These are phyloP conservation scores for Todiramphus saurophagus DNA, from an alignment of 2,113 vertebrate species.

Conservation along the genomic window DNA sequence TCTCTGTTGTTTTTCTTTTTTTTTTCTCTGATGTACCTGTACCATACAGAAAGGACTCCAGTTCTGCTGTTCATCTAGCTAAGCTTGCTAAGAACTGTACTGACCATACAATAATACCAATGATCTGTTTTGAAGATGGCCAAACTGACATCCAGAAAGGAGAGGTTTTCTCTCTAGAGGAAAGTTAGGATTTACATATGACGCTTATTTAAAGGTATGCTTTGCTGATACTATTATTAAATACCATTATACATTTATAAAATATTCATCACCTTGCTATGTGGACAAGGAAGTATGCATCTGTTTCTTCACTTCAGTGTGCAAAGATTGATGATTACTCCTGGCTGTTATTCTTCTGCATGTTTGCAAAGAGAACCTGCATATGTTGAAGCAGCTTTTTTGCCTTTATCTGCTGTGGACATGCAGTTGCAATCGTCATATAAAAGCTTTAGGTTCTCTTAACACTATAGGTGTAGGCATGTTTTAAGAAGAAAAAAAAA, in stretches of 20 bases:
- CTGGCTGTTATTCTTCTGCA: constrained; percentile 19
- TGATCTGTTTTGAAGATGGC: constrained; percentile 35
- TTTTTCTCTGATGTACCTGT: no score
- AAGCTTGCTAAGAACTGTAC: not conserved
- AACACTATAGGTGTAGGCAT: not conserved
- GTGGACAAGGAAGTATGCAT: not conserved
- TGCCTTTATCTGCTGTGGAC: not conserved
- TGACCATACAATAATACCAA: not conserved
- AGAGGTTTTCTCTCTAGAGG: constrained; percentile 29
- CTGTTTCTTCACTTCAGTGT: not conserved
- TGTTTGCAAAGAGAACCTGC: not conserved
- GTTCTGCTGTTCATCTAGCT: not conserved
- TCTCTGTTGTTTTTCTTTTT: no score
- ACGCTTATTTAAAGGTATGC: constrained; percentile 10
- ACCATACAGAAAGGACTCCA: not conserved
- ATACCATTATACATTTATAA: not conserved
- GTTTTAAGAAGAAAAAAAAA: not conserved
- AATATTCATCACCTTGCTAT: not conserved
- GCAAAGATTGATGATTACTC: not conserved
- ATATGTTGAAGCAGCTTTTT: not conserved
- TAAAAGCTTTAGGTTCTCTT: not conserved
- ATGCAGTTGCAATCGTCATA: not conserved
- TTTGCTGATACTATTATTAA: not conserved
- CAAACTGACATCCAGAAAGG: constrained; percentile 20
- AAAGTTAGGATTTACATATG: constrained; percentile 20